Conservation (phyloP, 2,888 invertebrate genomes). For the Ophraella communa region DNA sequence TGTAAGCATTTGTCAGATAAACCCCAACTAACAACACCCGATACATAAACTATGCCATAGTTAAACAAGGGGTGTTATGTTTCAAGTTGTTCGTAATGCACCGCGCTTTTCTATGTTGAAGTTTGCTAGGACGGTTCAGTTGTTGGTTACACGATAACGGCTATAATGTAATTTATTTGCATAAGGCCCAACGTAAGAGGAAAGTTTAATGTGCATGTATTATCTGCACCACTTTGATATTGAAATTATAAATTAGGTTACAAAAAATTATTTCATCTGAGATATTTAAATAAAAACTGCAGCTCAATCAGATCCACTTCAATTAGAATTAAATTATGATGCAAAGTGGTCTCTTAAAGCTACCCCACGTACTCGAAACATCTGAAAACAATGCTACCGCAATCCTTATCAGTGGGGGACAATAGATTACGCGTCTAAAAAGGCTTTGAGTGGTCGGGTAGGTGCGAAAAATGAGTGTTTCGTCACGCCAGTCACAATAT, state of each 20-base stretch:
- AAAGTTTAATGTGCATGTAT: neutral
- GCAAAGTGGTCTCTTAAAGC: neutral
- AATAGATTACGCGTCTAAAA: constrained; percentile 26
- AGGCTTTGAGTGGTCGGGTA: constrained; percentile 46
- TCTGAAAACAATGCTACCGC: constrained; percentile 15
- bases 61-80: constrained; percentile 13
- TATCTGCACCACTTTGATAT: too few relatives aligned
- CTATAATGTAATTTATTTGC: neutral
- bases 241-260: too few relatives aligned
- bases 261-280: too few relatives aligned
- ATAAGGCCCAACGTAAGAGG: neutral
- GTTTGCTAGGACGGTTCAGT: neutral
- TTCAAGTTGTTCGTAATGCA: neutral
- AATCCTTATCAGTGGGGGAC: constrained; percentile 7
- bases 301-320: too few relatives aligned
- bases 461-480: constrained; percentile 47
- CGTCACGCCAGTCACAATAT: constrained; percentile 47
- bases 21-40: constrained; percentile 39
- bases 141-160: neutral
- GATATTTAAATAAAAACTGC: too few relatives aligned
- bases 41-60: constrained; percentile 16
- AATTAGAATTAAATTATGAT: neutral
- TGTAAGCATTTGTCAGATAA: constrained; percentile 40
- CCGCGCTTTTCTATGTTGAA: neutral
- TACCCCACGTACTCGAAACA: neutral